phyloP scores from a whole-genome alignment of 1,140 invertebrate species.

The Drosophila pseudoobscura region DNA sequence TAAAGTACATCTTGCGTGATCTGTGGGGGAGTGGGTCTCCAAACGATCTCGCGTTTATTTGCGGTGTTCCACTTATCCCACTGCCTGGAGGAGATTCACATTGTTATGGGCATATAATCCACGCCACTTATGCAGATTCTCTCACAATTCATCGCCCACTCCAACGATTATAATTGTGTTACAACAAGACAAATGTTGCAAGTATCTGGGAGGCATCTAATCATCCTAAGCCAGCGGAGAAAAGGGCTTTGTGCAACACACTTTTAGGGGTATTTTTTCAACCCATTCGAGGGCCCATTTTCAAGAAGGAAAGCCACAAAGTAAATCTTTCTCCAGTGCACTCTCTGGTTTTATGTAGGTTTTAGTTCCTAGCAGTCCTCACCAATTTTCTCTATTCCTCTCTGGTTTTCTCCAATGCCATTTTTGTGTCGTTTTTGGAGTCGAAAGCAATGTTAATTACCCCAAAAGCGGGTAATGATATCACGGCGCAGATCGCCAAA shows the following conservation, averaged over 20 bases:
- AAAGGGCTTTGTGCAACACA: constrained; percentile 32
- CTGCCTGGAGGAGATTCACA: constrained; percentile 27
- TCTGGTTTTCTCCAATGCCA: constrained; percentile 13
- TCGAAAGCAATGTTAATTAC: constrained; percentile 72
- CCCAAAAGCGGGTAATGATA: constrained; percentile 52
- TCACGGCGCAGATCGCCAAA: constrained; percentile 66
- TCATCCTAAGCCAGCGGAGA: constrained; percentile 61
- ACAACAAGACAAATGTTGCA: constrained; percentile 41
- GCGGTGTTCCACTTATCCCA: constrained; percentile 51
- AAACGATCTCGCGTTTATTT: constrained; percentile 40
- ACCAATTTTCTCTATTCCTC: constrained; percentile 5
- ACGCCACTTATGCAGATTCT: constrained; percentile 58
- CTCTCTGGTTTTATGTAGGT: too few relatives aligned
- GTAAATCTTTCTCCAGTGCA: too few relatives aligned
- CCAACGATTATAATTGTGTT: constrained; percentile 22
- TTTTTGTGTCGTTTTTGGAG: constrained; percentile 31
- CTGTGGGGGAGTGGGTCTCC: constrained; percentile 2
- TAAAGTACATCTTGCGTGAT: constrained; percentile 21
- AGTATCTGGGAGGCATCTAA: constrained; percentile 30
- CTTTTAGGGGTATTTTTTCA: neutral
- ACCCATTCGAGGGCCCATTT: neutral
- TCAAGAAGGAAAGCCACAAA: constrained; percentile 26
- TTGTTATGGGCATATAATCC: constrained; percentile 49
- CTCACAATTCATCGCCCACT: constrained; percentile 56
- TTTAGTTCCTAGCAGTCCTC: too few relatives aligned